Percentiles rank a stretch among this genome's conserved stretches.
phyloP scores from a whole-genome alignment of 1,140 invertebrate genomes.

The Papilio helenus region DNA sequence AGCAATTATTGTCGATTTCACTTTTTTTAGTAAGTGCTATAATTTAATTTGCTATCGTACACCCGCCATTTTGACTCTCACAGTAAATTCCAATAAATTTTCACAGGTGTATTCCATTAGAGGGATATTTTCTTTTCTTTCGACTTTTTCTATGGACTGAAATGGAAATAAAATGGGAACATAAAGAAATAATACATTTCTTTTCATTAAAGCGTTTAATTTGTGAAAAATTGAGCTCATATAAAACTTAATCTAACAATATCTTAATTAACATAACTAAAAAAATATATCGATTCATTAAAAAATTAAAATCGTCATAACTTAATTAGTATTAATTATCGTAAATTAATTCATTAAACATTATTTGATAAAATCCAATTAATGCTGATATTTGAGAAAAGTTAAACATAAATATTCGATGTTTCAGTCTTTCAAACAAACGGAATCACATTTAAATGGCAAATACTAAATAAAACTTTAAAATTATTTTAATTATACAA shows the following conservation, averaged over 20 bases:
- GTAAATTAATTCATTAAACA: conserved; percentile 45
- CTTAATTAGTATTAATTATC: conserved; percentile 40
- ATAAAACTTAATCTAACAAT: conserved; percentile 63
- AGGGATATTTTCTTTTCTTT: too few relatives aligned
- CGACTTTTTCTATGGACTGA: too few relatives aligned
- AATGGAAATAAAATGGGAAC: too few relatives aligned
- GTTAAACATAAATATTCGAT: conserved; percentile 49
- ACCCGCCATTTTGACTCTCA: too few relatives aligned
- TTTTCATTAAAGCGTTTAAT: conserved; percentile 68
- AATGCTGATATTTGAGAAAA: conserved; percentile 24
- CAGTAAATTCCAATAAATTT: too few relatives aligned
- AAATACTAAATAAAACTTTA: conserved; percentile 39
- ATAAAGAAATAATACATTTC: conserved; percentile 42
- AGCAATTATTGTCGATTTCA: too few relatives aligned
- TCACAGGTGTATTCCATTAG: too few relatives aligned
- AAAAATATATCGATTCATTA: conserved; percentile 48
- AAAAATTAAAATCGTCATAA: conserved; percentile 47
- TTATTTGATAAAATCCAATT: conserved; percentile 3
- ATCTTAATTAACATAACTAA: conserved; percentile 53
- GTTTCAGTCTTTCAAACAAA: conserved; percentile 57
- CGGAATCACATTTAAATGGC: conserved; percentile 1
- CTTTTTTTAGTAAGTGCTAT: too few relatives aligned
- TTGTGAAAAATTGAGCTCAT: conserved; percentile 78
- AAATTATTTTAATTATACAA: conserved; percentile 13
- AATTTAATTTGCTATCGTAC: too few relatives aligned